A percentile compares a stretch with the other conserved stretches of the same genome.
phyloP scores from a whole-genome alignment of 2,888 invertebrate species.

The Drosophila algonquin region DNA sequence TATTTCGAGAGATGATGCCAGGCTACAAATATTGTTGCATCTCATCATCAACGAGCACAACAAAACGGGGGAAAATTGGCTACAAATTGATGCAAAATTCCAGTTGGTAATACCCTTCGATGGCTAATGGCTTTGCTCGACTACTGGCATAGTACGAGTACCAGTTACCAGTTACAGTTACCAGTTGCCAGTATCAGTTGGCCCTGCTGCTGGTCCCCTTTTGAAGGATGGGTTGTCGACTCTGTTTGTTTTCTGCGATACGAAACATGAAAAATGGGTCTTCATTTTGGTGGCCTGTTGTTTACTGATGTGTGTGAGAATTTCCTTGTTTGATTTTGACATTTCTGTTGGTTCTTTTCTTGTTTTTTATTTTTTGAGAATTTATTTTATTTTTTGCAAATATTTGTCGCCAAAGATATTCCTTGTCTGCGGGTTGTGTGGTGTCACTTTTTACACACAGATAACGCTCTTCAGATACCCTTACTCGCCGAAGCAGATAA shows the following conservation, averaged over 20 bases:
- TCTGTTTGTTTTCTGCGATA: constrained; percentile 21
- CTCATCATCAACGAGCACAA: background rate
- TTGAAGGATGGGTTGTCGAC: background rate
- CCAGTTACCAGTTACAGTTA: no score
- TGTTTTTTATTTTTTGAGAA: background rate
- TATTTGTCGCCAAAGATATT: constrained; percentile 32
- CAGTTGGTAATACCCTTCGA: background rate
- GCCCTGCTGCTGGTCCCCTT: background rate
- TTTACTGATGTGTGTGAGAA: background rate
- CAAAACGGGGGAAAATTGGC: background rate
- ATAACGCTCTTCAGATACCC: constrained; percentile 1
- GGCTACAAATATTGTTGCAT: background rate
- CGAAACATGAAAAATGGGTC: background rate
- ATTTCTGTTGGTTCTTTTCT: background rate
- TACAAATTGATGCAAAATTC: background rate
- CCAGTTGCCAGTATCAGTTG: no score
- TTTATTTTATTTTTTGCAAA: constrained; percentile 6
- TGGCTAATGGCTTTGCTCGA: no score
- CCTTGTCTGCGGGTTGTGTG: constrained; percentile 3
- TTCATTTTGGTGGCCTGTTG: background rate
- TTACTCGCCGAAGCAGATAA: background rate
- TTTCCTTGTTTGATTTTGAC: background rate
- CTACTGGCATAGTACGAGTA: no score
- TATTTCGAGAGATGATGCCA: constrained; percentile 40
- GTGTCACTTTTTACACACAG: constrained; percentile 13